Evolutionary conservation across 2,113 vertebrate species (phyloP), one percentile per base, ranked within the genome.

Genomic region (Macrotus californicus): DNA sequence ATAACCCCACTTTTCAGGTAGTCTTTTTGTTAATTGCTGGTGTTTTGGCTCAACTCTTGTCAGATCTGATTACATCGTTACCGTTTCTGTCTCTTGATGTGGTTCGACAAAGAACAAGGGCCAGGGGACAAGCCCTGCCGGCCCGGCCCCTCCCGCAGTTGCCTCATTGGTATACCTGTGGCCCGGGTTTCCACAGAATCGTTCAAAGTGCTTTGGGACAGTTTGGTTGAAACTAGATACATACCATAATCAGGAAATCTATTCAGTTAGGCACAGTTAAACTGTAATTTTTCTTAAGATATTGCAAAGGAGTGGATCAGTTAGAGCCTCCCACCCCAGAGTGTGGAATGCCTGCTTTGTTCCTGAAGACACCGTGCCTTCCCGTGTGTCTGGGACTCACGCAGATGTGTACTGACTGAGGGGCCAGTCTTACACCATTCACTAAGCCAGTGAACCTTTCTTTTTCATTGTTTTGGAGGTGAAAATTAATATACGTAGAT

Each of bases 381-480:
- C 36, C 36, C 4, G 1, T 12, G 12, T 70, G 46, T 94, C 77
- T 46, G 1, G 46, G 79, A 50, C 39, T 83, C 80, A 31, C 11
- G 4, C 39, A 66, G 67, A 56, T 19, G 59, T 39, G 2, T 15
- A 22, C 34, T 34, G 26, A 79, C 59, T 13, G 24, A 87, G 39
- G 50, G 41, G 12, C n/a, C 56, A 50, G 5, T 48, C 66, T 70
- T 52, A 59, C 0, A 64, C 43, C 10, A 34, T 36, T 39, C 48
- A 29, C 10, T 36, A 56, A 93, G 34, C 13, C 84, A 83, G 12
- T 50, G 36, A 50, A 36, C 6, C 18, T 75, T 94, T 39, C 13
- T 69, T 76, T 93, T 50, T 89, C 39, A 43, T 46, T 77, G 19
- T 92, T 76, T 94, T 81, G 64, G 75, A 41, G 41, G 29, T 64